phyloP scores from a whole-genome alignment of 2,113 vertebrate species.

The Otolemur garnettii region DNA sequence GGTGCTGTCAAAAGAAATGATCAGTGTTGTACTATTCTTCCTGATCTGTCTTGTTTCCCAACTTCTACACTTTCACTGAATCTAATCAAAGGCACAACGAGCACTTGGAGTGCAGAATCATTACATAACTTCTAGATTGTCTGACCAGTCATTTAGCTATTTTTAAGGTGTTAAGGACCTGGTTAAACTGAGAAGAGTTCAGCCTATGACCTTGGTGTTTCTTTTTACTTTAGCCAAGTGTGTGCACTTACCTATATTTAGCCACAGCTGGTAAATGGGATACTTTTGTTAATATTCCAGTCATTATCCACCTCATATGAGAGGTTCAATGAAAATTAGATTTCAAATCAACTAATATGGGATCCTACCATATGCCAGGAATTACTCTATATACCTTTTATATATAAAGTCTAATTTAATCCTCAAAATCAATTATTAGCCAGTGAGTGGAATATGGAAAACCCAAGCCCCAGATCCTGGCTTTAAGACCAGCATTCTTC shows the following conservation, averaged over 20 bases:
- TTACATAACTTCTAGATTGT: background rate
- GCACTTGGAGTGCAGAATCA: background rate
- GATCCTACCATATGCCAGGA: background rate
- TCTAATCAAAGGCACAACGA: background rate
- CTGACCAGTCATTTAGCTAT: slow-evolving; percentile 5
- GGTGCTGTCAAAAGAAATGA: slow-evolving; percentile 46
- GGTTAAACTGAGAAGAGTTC: background rate
- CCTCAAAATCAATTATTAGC: background rate
- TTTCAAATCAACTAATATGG: background rate
- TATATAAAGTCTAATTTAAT: background rate
- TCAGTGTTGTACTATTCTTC: background rate
- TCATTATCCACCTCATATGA: background rate
- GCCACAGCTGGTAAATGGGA: background rate
- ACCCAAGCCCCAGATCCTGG: background rate
- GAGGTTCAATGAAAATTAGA: slow-evolving; percentile 26
- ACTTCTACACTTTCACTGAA: slow-evolving; percentile 41
- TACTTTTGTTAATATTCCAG: background rate
- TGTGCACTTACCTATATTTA: slow-evolving; percentile 1
- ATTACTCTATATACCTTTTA: background rate
- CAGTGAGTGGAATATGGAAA: background rate
- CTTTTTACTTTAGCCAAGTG: slow-evolving; percentile 9
- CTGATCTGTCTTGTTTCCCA: background rate
- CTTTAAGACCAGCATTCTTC: background rate
- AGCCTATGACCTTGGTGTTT: background rate
- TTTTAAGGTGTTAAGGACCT: background rate